Base-by-base conservation (phyloP, 1,140 invertebrate species). In the Solen grandis region DNA sequence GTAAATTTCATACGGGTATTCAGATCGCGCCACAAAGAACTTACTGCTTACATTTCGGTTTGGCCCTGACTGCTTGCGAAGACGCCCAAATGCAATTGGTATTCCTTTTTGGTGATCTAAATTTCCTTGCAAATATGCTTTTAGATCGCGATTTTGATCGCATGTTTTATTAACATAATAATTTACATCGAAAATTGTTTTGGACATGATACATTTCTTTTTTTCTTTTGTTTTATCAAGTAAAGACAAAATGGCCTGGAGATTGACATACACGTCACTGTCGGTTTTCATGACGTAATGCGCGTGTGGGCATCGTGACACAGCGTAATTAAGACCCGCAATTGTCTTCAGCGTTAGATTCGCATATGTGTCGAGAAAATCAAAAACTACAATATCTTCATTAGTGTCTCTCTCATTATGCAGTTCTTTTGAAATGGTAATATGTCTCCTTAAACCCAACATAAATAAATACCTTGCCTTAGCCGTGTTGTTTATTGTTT, bases 341-440 rank as follows among this genome's bases (percentile, higher is more conserved):
- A 63, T 33, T 10, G 60, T 63, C 25, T 63, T 63, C 36, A 63
- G 29, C 25, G 60, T 63, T 33, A 63, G 25, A 36, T 63, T 63
- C 36, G 29, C 8, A 36, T 63, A 63, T 22, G 31, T 16, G 22
- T 63, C 60, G 10, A 29, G 16, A 22, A 63, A 63, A 13, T 33
- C 31, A 10, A 5, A 63, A 16, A 33, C 16, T 5, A 63, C 31
- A 25, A 63, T 63, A 63, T 63, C 60, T 16, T 63, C 14, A 25
- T 59, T 16, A n/a, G 8, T 33, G 59, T 62, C n/a, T n/a, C n/a
- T n/a, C n/a, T n/a, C n/a, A n/a, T n/a, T n/a, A n/a, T n/a, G n/a
- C n/a, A n/a, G n/a, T n/a, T n/a, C n/a, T n/a, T n/a, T n/a, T n/a
- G n/a, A n/a, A n/a, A n/a, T n/a, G n/a, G n/a, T n/a, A n/a, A n/a